Evolutionary conservation across 2,888 invertebrate species (phyloP).

Genomic region (Tribolium freemani): DNA sequence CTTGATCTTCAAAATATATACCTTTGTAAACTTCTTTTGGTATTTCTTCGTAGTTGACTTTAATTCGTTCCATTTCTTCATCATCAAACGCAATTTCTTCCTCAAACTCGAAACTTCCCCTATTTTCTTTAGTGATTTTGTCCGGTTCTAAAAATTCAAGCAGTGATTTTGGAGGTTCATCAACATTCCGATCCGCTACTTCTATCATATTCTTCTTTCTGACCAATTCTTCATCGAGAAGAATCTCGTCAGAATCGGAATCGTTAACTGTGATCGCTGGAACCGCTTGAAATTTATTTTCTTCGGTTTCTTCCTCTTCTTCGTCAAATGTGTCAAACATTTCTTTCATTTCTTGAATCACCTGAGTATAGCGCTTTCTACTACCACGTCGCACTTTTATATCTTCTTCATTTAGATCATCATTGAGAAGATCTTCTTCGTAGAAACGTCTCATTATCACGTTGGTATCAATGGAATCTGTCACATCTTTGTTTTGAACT

Average conservation of each 20-base stretch:
- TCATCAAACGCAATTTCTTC: neutral
- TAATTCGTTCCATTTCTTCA: neutral
- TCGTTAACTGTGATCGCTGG: neutral
- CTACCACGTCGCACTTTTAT: conserved; percentile 8
- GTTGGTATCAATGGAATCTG: neutral
- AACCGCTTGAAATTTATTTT: neutral
- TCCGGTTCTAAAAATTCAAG: neutral
- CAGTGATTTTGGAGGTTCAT: neutral
- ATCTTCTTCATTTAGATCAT: conserved; percentile 36
- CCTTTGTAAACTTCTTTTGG: neutral
- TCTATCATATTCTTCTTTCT: neutral
- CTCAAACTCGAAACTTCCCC: neutral
- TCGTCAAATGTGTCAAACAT: conserved; percentile 41
- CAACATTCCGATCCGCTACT: neutral
- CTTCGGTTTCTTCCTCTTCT: neutral
- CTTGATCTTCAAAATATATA: neutral
- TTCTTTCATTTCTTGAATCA: conserved; percentile 56
- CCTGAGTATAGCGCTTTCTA: conserved; percentile 50
- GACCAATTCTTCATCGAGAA: neutral
- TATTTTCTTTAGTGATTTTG: neutral
- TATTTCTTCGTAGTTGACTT: neutral
- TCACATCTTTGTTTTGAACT: neutral
- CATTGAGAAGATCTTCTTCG: conserved; percentile 13
- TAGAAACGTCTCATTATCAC: neutral
- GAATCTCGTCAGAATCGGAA: neutral